Evolutionary conservation across 2,888 invertebrate species (phyloP).

Genomic region (Meiosimyza decipiens): DNA sequence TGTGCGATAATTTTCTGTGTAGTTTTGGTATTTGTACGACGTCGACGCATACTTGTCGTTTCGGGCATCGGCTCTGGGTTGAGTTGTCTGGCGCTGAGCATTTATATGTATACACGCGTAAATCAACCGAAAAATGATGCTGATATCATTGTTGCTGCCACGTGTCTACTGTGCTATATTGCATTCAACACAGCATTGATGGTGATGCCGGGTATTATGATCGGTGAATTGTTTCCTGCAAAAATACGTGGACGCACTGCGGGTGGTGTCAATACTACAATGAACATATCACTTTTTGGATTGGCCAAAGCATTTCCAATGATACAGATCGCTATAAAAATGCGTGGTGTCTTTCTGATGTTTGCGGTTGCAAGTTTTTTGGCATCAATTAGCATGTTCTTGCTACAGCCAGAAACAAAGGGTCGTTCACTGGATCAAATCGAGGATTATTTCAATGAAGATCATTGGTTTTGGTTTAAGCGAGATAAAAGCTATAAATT

Average conservation of each 20-base stretch:
- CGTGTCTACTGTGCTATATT: slow-evolving; percentile 75
- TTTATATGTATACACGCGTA: slow-evolving; percentile 67
- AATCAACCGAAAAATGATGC: slow-evolving; percentile 53
- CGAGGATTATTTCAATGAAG: slow-evolving; percentile 80
- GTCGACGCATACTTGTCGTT: slow-evolving; percentile 74
- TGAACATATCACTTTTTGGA: slow-evolving; percentile 76
- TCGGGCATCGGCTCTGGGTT: slow-evolving; percentile 77
- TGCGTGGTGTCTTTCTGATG: slow-evolving; percentile 77
- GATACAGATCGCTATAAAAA: slow-evolving; percentile 71
- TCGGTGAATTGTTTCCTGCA: slow-evolving; percentile 80
- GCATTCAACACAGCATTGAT: slow-evolving; percentile 81
- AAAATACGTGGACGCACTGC: slow-evolving; percentile 79
- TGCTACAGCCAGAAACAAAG: slow-evolving; percentile 81
- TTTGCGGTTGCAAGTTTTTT: slow-evolving; percentile 75
- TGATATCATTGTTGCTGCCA: slow-evolving; percentile 56
- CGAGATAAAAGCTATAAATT: slow-evolving; percentile 59
- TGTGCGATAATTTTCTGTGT: slow-evolving; percentile 76
- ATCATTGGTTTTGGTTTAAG: slow-evolving; percentile 72
- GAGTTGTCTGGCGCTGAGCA: slow-evolving; percentile 73
- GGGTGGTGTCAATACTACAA: slow-evolving; percentile 78
- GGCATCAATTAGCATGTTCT: slow-evolving; percentile 74
- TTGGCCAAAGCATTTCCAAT: slow-evolving; percentile 78
- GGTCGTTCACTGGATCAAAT: slow-evolving; percentile 78
- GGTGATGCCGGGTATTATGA: slow-evolving; percentile 80
- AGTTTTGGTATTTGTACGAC: slow-evolving; percentile 73